These are phyloP conservation scores for Natrix natrix DNA, from an alignment of 2,797 vertebrate species.

Conservation along the genomic window DNA sequence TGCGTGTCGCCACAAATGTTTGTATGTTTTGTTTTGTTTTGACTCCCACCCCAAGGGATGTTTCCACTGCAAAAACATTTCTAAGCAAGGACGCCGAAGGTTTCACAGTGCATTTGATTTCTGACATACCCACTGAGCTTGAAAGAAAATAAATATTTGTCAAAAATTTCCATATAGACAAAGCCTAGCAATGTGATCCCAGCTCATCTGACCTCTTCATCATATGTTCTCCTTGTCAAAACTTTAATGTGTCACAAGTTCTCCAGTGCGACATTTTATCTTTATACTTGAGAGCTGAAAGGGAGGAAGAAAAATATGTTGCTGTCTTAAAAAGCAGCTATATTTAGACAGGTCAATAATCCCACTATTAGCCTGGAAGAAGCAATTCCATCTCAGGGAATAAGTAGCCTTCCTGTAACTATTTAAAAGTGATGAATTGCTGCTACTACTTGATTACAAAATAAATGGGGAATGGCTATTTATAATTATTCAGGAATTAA, in stretches of 20 bases:
- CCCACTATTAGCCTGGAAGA: background rate
- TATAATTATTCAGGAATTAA: background rate
- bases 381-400: background rate
- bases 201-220: background rate
- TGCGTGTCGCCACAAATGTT: background rate
- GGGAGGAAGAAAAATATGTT: background rate
- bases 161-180: background rate
- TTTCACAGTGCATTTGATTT: conserved; percentile 38
- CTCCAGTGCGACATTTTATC: conserved; percentile 12
- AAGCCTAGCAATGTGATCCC: background rate
- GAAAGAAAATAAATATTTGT: conserved; percentile 26
- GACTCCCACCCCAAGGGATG: background rate
- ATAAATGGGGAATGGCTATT: background rate
- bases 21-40: conserved; percentile 15
- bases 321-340: background rate
- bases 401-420: background rate
- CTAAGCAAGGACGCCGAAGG: background rate
- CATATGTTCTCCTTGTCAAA: background rate
- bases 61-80: conserved; percentile 12
- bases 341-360: background rate
- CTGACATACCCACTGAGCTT: background rate
- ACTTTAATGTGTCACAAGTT: background rate
- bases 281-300: background rate
- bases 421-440: background rate
- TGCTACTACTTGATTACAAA: background rate